Evolutionary conservation across 2,113 vertebrate species (phyloP), one percentile per base, ranked within the genome.

Genomic region (Osmerus mordax): DNA sequence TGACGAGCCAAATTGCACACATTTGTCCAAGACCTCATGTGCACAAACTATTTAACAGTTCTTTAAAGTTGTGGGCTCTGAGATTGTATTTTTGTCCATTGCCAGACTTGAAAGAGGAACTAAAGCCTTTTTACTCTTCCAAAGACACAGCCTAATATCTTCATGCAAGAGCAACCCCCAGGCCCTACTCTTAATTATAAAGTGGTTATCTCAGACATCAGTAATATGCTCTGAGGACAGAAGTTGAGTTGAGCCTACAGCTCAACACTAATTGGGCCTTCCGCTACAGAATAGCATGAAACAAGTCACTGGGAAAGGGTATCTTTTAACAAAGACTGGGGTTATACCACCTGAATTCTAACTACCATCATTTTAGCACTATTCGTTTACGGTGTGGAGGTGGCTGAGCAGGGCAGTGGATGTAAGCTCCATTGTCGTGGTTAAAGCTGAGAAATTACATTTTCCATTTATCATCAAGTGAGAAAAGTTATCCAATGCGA

Each of bases 141-240:
- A 73, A 28, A 67, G 28, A 16, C 65, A 28, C 25, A 36, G 41
- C 61, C 73, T 71, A 65, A 64, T 51, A 65, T 60, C 70, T 78
- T 56, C 36, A 28, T 69, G 12, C 59, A 67, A 75, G 62, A 68
- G 59, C 36, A 29, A 74, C 58, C 77, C 56, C 60, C 69, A 69
- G 70, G 71, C 64, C 67, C 53, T 56, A 29, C 67, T 71, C 69
- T 75, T 83, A 71, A 84, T 85, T 73, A 77, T 71, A 58, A 68
- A 79, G 72, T 19, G 47, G 69, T 78, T 84, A 80, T 82, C 86
- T 64, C 54, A 69, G 71, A 69, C 69, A 83, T 86, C 76, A 81
- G 66, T 70, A 73, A 74, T 69, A 69, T 68, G 68, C 71, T 78
- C 60, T 71, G 21, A 69, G 79, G 71, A 80, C 63, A 73, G 73